These are phyloP conservation scores for Stenotaenia linearis DNA, from an alignment of 2,888 invertebrate species.

Conservation along the genomic window DNA sequence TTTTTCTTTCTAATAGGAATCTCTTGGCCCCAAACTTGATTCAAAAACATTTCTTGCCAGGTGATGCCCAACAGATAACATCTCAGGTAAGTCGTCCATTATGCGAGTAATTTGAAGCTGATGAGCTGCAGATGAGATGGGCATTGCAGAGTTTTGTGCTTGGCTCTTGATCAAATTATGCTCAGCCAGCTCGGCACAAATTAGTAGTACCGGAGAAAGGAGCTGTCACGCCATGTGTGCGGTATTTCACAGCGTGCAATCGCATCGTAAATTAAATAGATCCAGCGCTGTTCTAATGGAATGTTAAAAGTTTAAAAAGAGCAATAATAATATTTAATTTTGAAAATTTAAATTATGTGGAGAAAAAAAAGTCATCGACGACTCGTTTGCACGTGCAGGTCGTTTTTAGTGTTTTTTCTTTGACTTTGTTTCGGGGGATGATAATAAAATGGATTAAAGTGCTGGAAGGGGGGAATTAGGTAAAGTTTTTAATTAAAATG, in stretches of 20 bases:
- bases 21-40: conserved; percentile 85
- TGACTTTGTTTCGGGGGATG: neutral
- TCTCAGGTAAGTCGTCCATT: conserved; percentile 60
- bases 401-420: neutral
- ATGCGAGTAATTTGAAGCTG: neutral
- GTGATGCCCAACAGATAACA: conserved; percentile 74
- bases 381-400: neutral
- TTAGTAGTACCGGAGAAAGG: neutral
- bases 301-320: neutral
- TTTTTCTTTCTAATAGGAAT: conserved; percentile 62
- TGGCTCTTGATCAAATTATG: neutral
- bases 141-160: neutral
- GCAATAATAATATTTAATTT: neutral
- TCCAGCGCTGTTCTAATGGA: neutral
- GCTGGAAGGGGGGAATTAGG: neutral
- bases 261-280: neutral
- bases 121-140: neutral
- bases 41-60: conserved; percentile 81
- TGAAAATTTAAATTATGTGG: neutral
- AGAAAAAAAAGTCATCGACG: neutral
- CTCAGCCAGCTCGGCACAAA: neutral
- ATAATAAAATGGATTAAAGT: neutral
- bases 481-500: neutral
- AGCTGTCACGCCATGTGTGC: conserved; percentile 2
- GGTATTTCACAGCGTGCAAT: neutral